Base-by-base conservation (phyloP, 2,113 vertebrate species). In the Oncorhynchus masou region DNA sequence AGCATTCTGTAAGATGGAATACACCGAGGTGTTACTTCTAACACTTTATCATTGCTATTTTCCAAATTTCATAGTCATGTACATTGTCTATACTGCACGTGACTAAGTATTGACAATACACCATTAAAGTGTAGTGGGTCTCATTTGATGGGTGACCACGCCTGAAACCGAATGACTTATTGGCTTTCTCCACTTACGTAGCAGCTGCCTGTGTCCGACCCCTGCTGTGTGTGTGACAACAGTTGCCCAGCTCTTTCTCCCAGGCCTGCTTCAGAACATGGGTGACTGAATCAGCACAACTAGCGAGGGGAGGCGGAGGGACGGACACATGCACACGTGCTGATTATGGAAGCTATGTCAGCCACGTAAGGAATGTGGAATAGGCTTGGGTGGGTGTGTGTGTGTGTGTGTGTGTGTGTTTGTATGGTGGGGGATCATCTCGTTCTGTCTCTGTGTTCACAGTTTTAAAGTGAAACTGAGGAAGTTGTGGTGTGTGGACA, bases 291-390 rank as follows among this genome's bases (percentile, higher is more conserved):
- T 29, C 16, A 5, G 29, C 31, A 3, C 12, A 20, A 20, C 4
- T 19, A 7, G 20, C n/a, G 31, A 11, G 8, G 39, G 11, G 13
- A 22, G 19, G 25, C 19, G 7, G 20, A 11, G 16, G 19, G 24
- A 12, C 62, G 67, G 62, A 67, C 24, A 67, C 65, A 68, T 60
- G 48, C 73, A 68, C 73, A 68, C 65, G 49, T 20, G 31, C 8
- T 25, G 22, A 73, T 76, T 66, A 80, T 57, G 65, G 77, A 74
- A 85, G 82, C 74, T 88, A 87, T 89, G 84, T 79, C 34, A 87
- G 68, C 80, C 73, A 90, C 86, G 75, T n/a, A 15, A 78, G 73
- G 87, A 91, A 91, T 89, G 85, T 83, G 59, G 74, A 74, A 51
- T 24, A 82, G 75, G 64, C 25, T 45, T 45, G 13, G 15, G 73